Percentiles rank a stretch among this genome's conserved stretches.
These are phyloP conservation scores for Meghimatium bilineatum DNA, from an alignment of 2,888 invertebrate genomes.

Conservation along the genomic window DNA sequence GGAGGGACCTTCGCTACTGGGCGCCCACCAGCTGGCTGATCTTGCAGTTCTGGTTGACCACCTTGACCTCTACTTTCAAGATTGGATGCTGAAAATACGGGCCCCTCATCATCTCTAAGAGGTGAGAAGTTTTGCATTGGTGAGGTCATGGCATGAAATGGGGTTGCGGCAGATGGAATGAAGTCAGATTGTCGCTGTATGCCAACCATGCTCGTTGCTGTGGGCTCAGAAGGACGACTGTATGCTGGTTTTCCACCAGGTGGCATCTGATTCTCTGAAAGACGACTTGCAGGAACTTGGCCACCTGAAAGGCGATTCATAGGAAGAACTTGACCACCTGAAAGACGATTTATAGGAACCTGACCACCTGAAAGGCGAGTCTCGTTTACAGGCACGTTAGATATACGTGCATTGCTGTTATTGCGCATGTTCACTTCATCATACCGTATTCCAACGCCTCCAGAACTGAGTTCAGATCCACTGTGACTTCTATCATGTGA, in stretches of 20 bases:
- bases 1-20: slow-evolving; percentile 73
- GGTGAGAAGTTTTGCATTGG: slow-evolving; percentile 15
- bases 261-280: not conserved
- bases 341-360: not conserved
- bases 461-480: slow-evolving; percentile 10
- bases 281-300: slow-evolving; percentile 20
- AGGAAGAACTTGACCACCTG: too few relatives aligned
- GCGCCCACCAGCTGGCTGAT: slow-evolving; percentile 50
- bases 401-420: not conserved
- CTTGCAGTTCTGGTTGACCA: slow-evolving; percentile 32
- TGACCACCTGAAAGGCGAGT: not conserved
- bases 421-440: slow-evolving; percentile 28
- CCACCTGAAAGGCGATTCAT: not conserved
- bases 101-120: slow-evolving; percentile 44
- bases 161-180: slow-evolving; percentile 45
- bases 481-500: slow-evolving; percentile 7
- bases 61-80: slow-evolving; percentile 63
- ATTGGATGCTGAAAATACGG: slow-evolving; percentile 66
- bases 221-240: not conserved
- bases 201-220: not conserved
- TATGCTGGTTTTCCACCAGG: slow-evolving; percentile 3
- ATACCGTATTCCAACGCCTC: not conserved
- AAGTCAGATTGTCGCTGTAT: not conserved
- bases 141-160: slow-evolving; percentile 42
- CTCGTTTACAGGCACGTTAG: not conserved